Base-by-base conservation (phyloP, 2,797 vertebrate genomes). In the Acridotheres tristis region DNA sequence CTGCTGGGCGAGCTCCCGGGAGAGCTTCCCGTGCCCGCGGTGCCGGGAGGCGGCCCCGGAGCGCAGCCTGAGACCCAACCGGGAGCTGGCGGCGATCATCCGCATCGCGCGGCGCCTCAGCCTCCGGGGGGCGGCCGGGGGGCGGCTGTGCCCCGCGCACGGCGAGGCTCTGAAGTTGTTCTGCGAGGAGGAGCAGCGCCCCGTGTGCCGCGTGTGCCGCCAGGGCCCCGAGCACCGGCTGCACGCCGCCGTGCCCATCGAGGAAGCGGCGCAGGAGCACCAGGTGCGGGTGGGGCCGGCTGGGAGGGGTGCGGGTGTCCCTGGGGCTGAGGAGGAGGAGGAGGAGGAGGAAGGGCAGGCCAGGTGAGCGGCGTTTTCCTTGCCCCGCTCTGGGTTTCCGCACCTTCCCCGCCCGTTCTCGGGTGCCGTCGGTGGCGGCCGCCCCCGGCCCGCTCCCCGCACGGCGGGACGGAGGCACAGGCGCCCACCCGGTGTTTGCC, bases 41-140 rank as follows among this genome's bases (percentile, higher is more conserved):
- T 97, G 97, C 73, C 36, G 65, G 16, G 89, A 94, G 14, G n/a
- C 80, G 36, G 97, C 95, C 2, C 85, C 90, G 32, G 69, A 61
- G 50, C 72, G 45, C 4, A 63, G 67, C 16, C 83, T 97, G 13
- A 75, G 95, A 11, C 96, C 96, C 17, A 97, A 97, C 84, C 82
- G 94, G 8, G 93, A 96, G 40, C 71, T 98, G 84, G 96, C 95
- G 2, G 66, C 65, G 12, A 50, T 97, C 18, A 90, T 97, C 8
- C 59, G 85, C 11, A 18, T 94, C 1, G 91, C 95, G 18, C 81
- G 90, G 29, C 57, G 68, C 22, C 38, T 96, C 30, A 94, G 91
- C 81, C 22, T 71, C 10, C 3, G 43, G 16, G 22, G 22, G 0
- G 3, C 16, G 2, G 2, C 25, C 13, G 74, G 71, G 23, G 16